These are phyloP conservation scores for Poeciliopsis turneri DNA, from an alignment of 2,797 vertebrate species.

Conservation along the genomic window DNA sequence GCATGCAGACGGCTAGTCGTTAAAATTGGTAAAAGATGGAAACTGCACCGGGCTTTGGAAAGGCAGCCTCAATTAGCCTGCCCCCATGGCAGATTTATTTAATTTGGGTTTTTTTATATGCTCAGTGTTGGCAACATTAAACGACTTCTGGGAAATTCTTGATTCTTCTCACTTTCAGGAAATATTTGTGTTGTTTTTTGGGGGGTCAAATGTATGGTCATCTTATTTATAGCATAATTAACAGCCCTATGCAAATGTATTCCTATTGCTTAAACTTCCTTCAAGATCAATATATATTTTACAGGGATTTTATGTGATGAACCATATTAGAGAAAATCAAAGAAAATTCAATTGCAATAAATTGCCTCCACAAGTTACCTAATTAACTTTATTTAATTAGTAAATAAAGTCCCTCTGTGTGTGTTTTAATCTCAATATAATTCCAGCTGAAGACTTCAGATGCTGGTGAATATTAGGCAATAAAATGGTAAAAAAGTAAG, in stretches of 20 bases:
- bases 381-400: neutral
- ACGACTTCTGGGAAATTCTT: conserved; percentile 34
- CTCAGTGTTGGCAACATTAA: conserved; percentile 43
- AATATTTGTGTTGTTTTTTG: conserved; percentile 36
- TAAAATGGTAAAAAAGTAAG: neutral
- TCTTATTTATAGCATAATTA: neutral
- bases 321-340: neutral
- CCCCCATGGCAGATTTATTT: conserved; percentile 43
- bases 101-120: conserved; percentile 33
- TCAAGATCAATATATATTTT: neutral
- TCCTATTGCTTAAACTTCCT: neutral
- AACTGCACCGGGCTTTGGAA: conserved; percentile 47
- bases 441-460: neutral
- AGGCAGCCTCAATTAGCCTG: conserved; percentile 40
- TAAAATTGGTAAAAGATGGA: conserved; percentile 73
- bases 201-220: conserved; percentile 25
- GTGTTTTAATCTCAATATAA: neutral
- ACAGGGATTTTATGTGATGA: neutral
- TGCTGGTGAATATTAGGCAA: neutral
- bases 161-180: conserved; percentile 37
- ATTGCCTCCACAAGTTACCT: neutral
- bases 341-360: neutral
- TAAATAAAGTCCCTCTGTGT: neutral
- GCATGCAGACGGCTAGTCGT: conserved; percentile 42
- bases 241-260: neutral